Evolutionary conservation across 2,113 vertebrate species (phyloP).

Genomic region (Euleptes europaea): DNA sequence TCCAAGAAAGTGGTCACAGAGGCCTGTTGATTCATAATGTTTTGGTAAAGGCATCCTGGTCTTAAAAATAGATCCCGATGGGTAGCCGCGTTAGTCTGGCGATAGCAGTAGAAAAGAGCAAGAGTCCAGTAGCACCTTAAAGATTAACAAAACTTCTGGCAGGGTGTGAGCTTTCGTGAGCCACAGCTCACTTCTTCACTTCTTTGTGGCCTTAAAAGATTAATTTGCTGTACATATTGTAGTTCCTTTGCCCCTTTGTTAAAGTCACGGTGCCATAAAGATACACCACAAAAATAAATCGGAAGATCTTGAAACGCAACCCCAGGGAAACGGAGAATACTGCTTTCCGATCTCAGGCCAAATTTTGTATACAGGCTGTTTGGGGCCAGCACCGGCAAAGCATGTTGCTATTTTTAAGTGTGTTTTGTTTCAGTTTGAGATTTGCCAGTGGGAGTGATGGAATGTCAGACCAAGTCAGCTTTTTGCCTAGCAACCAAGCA

Average conservation of each 20-base stretch:
- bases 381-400: not conserved
- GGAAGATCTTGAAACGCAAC: not conserved
- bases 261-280: not conserved
- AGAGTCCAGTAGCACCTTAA: too few species aligned
- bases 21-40: not conserved
- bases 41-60: not conserved
- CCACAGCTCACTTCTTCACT: too few species aligned
- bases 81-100: too few species aligned
- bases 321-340: not conserved
- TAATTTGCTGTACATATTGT: too few species aligned
- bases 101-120: too few species aligned
- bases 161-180: too few species aligned
- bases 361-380: not conserved
- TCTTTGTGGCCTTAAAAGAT: too few species aligned
- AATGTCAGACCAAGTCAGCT: conserved; percentile 6
- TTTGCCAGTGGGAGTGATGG: not conserved
- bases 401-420: not conserved
- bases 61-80: not conserved
- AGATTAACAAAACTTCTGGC: too few species aligned
- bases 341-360: not conserved
- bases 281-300: not conserved
- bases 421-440: not conserved
- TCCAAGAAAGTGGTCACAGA: not conserved
- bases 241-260: not conserved
- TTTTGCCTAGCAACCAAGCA: conserved; percentile 4